phyloP scores from a whole-genome alignment of 1,140 invertebrate species.

The Drosophila albomicans region DNA sequence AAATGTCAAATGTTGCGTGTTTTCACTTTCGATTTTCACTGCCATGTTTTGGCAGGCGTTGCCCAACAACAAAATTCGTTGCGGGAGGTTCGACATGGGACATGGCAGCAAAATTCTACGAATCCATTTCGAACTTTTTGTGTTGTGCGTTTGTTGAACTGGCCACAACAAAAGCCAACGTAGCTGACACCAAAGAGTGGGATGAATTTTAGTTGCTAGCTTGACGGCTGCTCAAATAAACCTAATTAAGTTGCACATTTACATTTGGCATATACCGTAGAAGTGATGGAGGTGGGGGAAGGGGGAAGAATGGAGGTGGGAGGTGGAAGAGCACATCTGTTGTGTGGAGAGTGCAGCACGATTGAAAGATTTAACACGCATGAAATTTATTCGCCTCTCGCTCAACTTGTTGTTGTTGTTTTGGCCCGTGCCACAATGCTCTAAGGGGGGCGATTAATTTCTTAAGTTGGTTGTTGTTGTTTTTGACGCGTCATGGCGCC shows the following conservation, averaged over 20 bases:
- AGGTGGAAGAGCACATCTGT: slow-evolving; percentile 55
- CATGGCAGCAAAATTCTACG: slow-evolving; percentile 3
- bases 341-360: slow-evolving; percentile 34
- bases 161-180: background rate
- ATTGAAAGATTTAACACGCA: slow-evolving; percentile 73
- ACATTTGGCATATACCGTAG: slow-evolving; percentile 31
- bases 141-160: slow-evolving; percentile 45
- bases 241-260: slow-evolving; percentile 63
- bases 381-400: background rate
- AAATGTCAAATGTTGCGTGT: slow-evolving; percentile 76
- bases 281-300: slow-evolving; percentile 52
- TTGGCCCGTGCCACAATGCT: slow-evolving; percentile 34
- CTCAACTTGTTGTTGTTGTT: background rate
- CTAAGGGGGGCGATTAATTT: too few relatives aligned
- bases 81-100: background rate
- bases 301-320: slow-evolving; percentile 36
- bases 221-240: slow-evolving; percentile 15
- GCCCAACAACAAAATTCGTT: background rate
- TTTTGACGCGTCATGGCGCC: slow-evolving; percentile 65
- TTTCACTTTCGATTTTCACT: slow-evolving; percentile 63
- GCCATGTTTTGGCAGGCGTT: background rate
- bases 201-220: background rate
- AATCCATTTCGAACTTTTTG: slow-evolving; percentile 7
- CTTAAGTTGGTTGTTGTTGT: slow-evolving; percentile 9
- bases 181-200: background rate